Evolutionary conservation across 2,113 vertebrate species (phyloP), one percentile per base, ranked within the genome.

Genomic region (Clarias magur): DNA sequence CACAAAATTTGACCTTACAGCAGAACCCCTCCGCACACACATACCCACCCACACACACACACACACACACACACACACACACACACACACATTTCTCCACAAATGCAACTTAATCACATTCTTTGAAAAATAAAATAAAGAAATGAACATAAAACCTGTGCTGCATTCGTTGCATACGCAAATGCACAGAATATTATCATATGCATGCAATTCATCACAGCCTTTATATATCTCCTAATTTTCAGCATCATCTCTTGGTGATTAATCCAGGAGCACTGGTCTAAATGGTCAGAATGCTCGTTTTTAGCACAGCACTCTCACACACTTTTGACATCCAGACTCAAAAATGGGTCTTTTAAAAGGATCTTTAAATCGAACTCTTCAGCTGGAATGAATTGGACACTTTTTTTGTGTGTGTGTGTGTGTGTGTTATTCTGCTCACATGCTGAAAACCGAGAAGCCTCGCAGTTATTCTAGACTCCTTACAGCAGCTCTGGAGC

Each of bases 41-140:
- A 81, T 53, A 65, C 56, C 62, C 80, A 38, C 15, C 27, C 82
- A 56, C 63, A 54, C 82, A 53, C 62, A 53, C 65, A 48, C 70
- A 75, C 60, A 81, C 62, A 67, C 57, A 82, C 80, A 38, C 80
- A 60, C 79, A 81, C 79, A 60, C 56, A 81, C 79, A 65, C 59
- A 82, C 59, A 62, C 60, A 65, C 80, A 82, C 80, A 67, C 82
- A 68, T 25, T 48, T 16, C 19, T 27, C 16, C 62, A 68, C 82
- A 53, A 80, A 54, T 59, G 54, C 78, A 80, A 80, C 54, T 80
- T 80, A 59, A 80, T 80, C 78, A 80, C 3, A 59, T 80, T 59
- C 59, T 87, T 78, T 59, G 11, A 80, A 63, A 80, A 56, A 27
- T 38, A 38, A 38, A 67, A 30, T 56, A 19, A 5, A 4, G 78